These are phyloP conservation scores for Manis pentadactyla DNA, from an alignment of 2,797 vertebrate genomes.

Conservation along the genomic window DNA sequence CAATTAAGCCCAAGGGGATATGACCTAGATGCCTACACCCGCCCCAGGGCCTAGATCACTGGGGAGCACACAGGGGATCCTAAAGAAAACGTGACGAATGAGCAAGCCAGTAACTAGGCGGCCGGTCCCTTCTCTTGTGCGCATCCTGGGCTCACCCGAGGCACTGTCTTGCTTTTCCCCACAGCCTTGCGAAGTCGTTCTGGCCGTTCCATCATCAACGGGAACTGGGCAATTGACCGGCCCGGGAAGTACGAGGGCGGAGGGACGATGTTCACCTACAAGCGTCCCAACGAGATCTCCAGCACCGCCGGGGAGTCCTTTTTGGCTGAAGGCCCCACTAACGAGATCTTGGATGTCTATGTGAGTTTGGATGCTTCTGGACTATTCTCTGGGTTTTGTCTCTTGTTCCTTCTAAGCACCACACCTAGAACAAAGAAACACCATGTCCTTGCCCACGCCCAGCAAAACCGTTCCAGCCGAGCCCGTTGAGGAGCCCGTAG, in stretches of 20 bases:
- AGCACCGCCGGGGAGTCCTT: conserved; percentile 96
- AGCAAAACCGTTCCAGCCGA: neutral
- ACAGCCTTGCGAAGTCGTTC: conserved; percentile 95
- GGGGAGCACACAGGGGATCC: neutral
- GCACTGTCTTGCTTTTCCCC: neutral
- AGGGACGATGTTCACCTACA: conserved; percentile 97
- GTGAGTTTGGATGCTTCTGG: conserved; percentile 89
- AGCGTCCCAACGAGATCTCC: conserved; percentile 97
- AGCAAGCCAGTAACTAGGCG: neutral
- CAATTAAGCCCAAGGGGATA: neutral
- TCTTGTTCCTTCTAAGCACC: neutral
- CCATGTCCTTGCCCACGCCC: neutral
- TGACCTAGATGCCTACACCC: neutral
- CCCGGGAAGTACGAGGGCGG: conserved; percentile 96
- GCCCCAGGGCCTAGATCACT: neutral
- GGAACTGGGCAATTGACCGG: conserved; percentile 98
- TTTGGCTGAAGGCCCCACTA: conserved; percentile 96
- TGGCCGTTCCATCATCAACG: conserved; percentile 97
- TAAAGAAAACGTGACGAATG: neutral
- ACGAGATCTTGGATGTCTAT: conserved; percentile 96
- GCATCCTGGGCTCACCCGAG: neutral
- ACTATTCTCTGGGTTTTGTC: neutral
- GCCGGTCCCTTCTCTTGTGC: neutral
- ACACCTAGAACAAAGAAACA: neutral
- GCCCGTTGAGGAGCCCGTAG: neutral